Evolutionary conservation across 2,797 vertebrate species (phyloP).

Genomic region (Oreochromis grahami): DNA sequence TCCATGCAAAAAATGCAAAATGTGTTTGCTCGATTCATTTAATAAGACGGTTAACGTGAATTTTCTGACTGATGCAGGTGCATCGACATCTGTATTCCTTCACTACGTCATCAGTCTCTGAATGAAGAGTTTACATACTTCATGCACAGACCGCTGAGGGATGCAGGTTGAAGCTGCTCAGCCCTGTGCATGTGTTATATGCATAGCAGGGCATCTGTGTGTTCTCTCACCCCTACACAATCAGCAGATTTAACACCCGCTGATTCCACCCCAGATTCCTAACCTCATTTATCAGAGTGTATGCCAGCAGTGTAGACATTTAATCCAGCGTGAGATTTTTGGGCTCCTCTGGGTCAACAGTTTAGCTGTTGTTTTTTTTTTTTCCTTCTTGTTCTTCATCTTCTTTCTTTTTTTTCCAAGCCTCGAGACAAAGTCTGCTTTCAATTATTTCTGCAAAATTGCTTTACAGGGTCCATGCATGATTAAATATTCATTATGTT

Average conservation of each 20-base stretch:
- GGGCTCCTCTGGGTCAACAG: constrained; percentile 78
- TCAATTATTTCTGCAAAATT: constrained; percentile 90
- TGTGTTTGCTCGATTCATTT: neutral
- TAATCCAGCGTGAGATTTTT: constrained; percentile 77
- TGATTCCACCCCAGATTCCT: constrained; percentile 69
- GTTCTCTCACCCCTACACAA: constrained; percentile 60
- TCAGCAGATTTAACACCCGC: constrained; percentile 66
- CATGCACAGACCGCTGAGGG: neutral
- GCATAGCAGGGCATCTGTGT: constrained; percentile 24
- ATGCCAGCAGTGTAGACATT: constrained; percentile 80
- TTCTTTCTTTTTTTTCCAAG: constrained; percentile 5
- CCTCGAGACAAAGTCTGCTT: constrained; percentile 84
- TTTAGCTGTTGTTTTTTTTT: constrained; percentile 70
- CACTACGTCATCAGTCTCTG: neutral
- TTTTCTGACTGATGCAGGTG: neutral
- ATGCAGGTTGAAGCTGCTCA: neutral
- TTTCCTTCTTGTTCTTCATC: constrained; percentile 38
- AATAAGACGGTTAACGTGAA: neutral
- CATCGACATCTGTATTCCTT: neutral
- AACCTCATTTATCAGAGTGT: constrained; percentile 76
- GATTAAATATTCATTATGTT: constrained; percentile 93
- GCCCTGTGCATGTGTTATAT: constrained; percentile 13
- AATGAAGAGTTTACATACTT: neutral
- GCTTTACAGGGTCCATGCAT: constrained; percentile 81
- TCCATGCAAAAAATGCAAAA: neutral